Evolutionary conservation across 2,888 invertebrate genomes (phyloP), one percentile per base, ranked within the genome.

Genomic region (Tribolium freemani): DNA sequence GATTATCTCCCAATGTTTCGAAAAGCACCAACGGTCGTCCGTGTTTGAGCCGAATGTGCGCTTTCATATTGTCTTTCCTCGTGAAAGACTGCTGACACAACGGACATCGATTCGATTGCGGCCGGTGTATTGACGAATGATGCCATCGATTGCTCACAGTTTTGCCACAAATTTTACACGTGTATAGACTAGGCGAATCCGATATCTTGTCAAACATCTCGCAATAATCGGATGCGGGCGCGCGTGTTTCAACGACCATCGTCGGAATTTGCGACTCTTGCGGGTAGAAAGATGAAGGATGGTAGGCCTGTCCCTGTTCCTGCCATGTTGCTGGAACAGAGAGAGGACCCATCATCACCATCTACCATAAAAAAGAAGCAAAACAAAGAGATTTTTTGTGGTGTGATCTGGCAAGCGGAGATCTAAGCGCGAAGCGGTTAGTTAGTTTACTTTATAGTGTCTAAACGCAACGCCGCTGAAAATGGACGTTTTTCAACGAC

Each of bases 101-200:
- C 2, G 91, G 91, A 78, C 91, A 91, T 80, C 88, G 89, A 83
- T 90, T 90, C 79, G 89, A 89, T 80, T 90, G 90, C 10, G 91
- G 91, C 77, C 89, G 89, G 83, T 91, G 92, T 38, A 90, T 90
- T 83, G 91, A 90, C 85, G 91, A 87, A 82, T 91, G 91, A 82
- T 92, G 91, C 89, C 92, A 91, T 81, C 91, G 87, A 86, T 91
- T 91, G 82, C 88, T 90, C 77, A 92, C 92, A 75, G 88, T 88
- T 87, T 92, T 92, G 74, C 91, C 90, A 86, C 92, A 92, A 77
- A 90, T 84, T 76, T 87, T 87, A 87, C 92, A 93, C 78, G 88
- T 87, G 84, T 89, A 90, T 78, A 90, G 87, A 75, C 84, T 84
- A 31, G 83, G 82, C 13, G 71, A 58, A 16, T 82, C 82, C n/a